A percentile compares a stretch with the other conserved stretches of the same genome.
phyloP scores from a whole-genome alignment of 1,140 invertebrate species.

The Bombus pyrosoma region DNA sequence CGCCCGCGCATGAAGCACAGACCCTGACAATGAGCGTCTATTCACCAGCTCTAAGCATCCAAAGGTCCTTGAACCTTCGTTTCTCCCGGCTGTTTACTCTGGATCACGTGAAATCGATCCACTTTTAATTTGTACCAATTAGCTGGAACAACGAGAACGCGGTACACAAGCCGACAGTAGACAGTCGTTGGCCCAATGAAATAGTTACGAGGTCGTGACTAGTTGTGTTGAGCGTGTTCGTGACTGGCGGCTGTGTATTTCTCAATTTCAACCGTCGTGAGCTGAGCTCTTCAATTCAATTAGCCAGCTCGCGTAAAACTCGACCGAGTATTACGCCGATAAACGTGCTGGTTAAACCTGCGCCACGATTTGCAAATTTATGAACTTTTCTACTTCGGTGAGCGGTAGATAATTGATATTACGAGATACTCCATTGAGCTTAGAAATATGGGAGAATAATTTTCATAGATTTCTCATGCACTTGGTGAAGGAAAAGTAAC shows the following conservation, averaged over 20 bases:
- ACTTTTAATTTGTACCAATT: constrained; percentile 64
- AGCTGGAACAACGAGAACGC: constrained; percentile 60
- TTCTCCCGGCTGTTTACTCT: neutral
- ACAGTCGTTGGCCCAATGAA: constrained; percentile 23
- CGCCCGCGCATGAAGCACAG: neutral
- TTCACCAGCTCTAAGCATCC: neutral
- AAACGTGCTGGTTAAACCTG: neutral
- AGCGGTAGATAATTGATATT: neutral
- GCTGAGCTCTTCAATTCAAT: constrained; percentile 38
- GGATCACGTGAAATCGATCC: constrained; percentile 19
- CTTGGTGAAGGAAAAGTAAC: no score
- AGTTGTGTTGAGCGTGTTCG: constrained; percentile 16
- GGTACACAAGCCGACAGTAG: constrained; percentile 12
- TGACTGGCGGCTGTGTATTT: constrained; percentile 36
- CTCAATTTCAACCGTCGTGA: constrained; percentile 37
- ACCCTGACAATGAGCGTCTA: constrained; percentile 4
- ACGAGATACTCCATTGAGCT: neutral
- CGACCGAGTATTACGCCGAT: neutral
- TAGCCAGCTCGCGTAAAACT: constrained; percentile 30
- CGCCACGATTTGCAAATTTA: neutral
- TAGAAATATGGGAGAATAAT: neutral
- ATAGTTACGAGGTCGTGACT: constrained; percentile 63
- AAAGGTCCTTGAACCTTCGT: constrained; percentile 51
- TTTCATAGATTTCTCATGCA: neutral
- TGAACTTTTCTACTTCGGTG: neutral